Percentiles rank a stretch among this genome's conserved stretches.
Evolutionary conservation across 30 jellyfish, hydroid and myxozoan genomes (phyloP).

Genomic region (Hydractinia symbiolongicarpus): DNA sequence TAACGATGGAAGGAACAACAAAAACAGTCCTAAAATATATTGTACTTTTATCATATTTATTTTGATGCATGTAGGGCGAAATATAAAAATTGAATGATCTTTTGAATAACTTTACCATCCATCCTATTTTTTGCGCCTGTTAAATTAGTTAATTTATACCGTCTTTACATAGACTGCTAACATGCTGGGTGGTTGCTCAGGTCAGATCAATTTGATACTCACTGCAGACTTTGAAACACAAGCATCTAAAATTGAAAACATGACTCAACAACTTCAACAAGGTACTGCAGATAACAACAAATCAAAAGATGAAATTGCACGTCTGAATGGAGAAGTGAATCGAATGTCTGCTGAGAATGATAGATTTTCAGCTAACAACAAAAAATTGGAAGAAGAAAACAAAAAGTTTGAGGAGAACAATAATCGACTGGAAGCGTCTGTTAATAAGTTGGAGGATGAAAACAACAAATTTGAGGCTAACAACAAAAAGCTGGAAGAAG

Average conservation of each 20-base stretch:
- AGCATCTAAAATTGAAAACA: slow-evolving; percentile 50
- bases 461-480: slow-evolving; percentile 48
- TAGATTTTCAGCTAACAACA: slow-evolving; percentile 66
- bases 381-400: slow-evolving; percentile 52
- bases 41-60: no score
- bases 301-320: slow-evolving; percentile 39
- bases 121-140: background rate
- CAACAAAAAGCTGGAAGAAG: slow-evolving; percentile 72
- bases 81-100: background rate
- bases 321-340: slow-evolving; percentile 50
- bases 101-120: background rate
- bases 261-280: slow-evolving; percentile 26
- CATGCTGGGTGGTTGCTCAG: slow-evolving; percentile 70
- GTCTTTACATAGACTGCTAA: slow-evolving; percentile 43
- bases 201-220: slow-evolving; percentile 45
- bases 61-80: no score
- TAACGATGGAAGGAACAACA: no score
- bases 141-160: background rate
- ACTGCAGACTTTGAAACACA: slow-evolving; percentile 87
- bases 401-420: slow-evolving; percentile 64
- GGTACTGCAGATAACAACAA: slow-evolving; percentile 10
- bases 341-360: slow-evolving; percentile 71
- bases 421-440: slow-evolving; percentile 60
- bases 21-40: no score
- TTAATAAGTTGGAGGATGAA: slow-evolving; percentile 60